Percentiles rank a stretch among this genome's conserved stretches.
Conservation (phyloP, 2,113 vertebrate species). For the Falcunculus frontatus region DNA sequence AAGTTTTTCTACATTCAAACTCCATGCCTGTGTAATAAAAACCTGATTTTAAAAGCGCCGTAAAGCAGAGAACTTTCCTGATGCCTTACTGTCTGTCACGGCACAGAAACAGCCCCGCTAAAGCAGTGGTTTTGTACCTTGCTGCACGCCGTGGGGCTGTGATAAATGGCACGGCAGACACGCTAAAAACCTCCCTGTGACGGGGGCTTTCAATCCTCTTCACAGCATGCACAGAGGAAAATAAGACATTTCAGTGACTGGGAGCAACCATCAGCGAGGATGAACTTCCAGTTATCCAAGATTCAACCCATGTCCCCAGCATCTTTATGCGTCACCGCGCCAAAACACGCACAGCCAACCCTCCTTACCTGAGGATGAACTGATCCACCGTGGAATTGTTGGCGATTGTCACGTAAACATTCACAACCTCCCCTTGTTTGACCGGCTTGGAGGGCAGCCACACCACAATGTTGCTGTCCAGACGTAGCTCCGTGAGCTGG, state of each 20-base stretch:
- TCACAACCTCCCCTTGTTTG: conserved; percentile 86
- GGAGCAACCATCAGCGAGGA: neutral
- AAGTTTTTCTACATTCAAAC: conserved; percentile 11
- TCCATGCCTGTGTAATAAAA: neutral
- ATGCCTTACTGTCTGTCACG: neutral
- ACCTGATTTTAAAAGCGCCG: neutral
- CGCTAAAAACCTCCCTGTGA: neutral
- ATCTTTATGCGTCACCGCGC: fast-evolving
- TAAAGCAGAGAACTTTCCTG: neutral
- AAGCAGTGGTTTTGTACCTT: neutral
- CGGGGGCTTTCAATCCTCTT: neutral
- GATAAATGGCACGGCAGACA: neutral
- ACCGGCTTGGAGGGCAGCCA: conserved; percentile 84
- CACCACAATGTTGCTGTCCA: conserved; percentile 84
- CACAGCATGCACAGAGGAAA: neutral
- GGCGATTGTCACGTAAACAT: conserved; percentile 76
- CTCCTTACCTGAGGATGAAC: conserved; percentile 88
- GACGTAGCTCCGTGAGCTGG: conserved; percentile 77
- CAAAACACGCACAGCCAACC: neutral
- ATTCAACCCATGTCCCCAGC: neutral
- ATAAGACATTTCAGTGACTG: neutral
- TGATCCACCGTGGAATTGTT: conserved; percentile 84
- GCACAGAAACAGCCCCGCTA: neutral
- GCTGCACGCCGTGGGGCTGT: neutral
- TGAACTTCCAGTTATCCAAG: neutral